Percentiles rank a stretch among this genome's conserved stretches.
phyloP scores from a whole-genome alignment of 2,113 vertebrate genomes.

The Fulmarus glacialis region DNA sequence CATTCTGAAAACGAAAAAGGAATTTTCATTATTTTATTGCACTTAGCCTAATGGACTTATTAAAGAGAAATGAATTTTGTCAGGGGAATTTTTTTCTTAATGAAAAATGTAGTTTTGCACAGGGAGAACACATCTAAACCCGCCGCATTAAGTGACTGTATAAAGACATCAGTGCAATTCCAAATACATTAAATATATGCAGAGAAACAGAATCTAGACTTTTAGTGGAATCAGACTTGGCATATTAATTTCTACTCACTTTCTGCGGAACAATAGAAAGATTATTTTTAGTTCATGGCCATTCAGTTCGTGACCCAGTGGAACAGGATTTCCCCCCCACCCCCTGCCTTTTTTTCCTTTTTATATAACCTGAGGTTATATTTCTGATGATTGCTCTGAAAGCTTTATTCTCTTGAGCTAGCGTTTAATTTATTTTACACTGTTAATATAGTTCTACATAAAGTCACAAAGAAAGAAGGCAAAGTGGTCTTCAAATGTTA shows the following conservation, averaged over 20 bases:
- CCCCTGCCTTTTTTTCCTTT: not conserved
- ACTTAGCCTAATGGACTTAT: conserved; percentile 11
- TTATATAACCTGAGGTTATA: not conserved
- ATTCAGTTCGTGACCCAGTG: not conserved
- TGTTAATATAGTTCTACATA: not conserved
- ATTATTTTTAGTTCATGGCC: conserved; percentile 60
- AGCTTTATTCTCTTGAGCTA: not conserved
- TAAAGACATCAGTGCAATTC: not conserved
- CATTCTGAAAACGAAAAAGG: conserved; percentile 18
- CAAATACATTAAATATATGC: not conserved
- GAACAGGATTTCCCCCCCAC: conserved; percentile 52
- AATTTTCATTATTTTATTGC: conserved; percentile 36
- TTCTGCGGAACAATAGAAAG: conserved; percentile 50
- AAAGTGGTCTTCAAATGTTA: not conserved
- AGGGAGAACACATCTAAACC: not conserved
- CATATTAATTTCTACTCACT: conserved; percentile 43
- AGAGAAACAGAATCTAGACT: not conserved
- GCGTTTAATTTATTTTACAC: not conserved
- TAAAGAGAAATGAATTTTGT: conserved; percentile 15
- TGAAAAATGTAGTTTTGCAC: not conserved
- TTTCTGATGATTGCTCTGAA: not conserved
- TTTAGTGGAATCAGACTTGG: conserved; percentile 19
- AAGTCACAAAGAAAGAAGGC: not conserved
- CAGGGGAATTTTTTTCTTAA: not conserved
- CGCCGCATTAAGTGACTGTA: not conserved